Evolutionary conservation across 1,140 invertebrate species (phyloP).

Genomic region (Caenorhabditis briggsae): DNA sequence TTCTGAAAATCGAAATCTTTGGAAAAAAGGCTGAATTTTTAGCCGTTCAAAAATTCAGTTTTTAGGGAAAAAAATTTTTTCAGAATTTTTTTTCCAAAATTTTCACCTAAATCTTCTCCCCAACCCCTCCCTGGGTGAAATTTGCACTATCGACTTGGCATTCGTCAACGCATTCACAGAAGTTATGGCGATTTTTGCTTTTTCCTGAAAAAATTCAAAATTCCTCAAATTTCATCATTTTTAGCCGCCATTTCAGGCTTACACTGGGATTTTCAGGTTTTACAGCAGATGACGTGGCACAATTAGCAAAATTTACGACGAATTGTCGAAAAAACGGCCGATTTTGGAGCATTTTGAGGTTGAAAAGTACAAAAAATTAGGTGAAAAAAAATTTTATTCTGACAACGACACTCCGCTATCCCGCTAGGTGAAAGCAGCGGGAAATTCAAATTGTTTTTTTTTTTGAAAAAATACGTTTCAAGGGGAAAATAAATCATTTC

Average conservation of each 20-base stretch:
- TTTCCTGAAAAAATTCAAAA: background rate
- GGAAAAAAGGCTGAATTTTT: too few relatives aligned
- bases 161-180: slow-evolving; percentile 32
- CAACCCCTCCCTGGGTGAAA: background rate
- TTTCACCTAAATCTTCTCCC: background rate
- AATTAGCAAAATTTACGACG: background rate
- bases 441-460: background rate
- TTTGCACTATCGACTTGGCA: slow-evolving; percentile 16
- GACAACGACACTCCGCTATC: slow-evolving; percentile 39
- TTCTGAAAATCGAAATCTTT: too few relatives aligned
- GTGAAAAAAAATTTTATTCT: background rate
- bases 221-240: background rate
- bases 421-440: background rate
- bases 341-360: slow-evolving; percentile 33
- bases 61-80: too few relatives aligned
- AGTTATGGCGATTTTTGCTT: background rate
- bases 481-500: background rate
- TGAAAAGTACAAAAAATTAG: background rate
- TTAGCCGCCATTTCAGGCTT: background rate
- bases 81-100: background rate
- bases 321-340: slow-evolving; percentile 2
- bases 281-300: background rate
- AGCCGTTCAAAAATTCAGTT: too few relatives aligned
- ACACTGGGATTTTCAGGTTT: background rate
- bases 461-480: too few relatives aligned